phyloP scores from a whole-genome alignment of 2,113 vertebrate species.

The Falcunculus frontatus region DNA sequence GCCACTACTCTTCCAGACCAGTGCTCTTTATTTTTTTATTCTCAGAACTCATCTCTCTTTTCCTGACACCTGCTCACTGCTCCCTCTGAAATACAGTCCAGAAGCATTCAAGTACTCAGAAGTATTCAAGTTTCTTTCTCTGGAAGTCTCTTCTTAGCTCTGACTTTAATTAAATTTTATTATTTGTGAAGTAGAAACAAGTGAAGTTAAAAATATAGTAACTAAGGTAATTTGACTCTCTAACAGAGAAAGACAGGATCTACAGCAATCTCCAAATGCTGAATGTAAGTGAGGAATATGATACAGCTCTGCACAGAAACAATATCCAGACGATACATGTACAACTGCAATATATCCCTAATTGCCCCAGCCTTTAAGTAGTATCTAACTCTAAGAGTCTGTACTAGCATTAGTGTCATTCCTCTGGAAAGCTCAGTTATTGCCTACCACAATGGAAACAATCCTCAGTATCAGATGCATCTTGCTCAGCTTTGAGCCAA shows the following conservation, averaged over 20 bases:
- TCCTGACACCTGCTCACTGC: conserved; percentile 47
- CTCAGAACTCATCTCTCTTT: conserved; percentile 31
- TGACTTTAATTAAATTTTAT: not conserved
- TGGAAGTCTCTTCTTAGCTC: not conserved
- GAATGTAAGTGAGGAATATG: not conserved
- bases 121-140: not conserved
- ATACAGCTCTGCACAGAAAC: not conserved
- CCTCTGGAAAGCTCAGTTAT: not conserved
- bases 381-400: not conserved
- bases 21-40: not conserved
- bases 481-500: not conserved
- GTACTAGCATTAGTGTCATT: not conserved
- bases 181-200: not conserved
- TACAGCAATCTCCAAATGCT: not conserved
- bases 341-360: not conserved
- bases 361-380: not conserved
- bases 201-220: not conserved
- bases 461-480: not conserved
- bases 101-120: not conserved
- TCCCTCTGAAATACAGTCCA: conserved; percentile 5
- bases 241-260: not conserved
- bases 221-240: not conserved
- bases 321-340: not conserved
- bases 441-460: not conserved
- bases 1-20: not conserved